Evolutionary conservation across 2,888 invertebrate genomes (phyloP).

Genomic region (Spicauda simplicius): DNA sequence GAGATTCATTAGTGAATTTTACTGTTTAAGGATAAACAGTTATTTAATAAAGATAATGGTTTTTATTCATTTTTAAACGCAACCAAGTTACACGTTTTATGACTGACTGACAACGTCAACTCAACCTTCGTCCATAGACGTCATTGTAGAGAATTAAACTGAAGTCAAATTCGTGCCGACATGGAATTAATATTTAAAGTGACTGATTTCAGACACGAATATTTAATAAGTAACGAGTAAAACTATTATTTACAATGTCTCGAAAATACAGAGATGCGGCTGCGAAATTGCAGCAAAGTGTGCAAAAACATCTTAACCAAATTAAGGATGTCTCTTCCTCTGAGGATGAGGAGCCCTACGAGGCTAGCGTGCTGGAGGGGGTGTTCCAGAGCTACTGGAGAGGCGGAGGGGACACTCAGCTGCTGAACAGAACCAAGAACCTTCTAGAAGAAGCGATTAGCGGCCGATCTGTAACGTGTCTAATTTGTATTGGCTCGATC

Average conservation of each 20-base stretch:
- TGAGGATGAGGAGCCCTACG: conserved; percentile 76
- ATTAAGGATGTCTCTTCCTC: conserved; percentile 77
- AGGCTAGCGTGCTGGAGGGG: conserved; percentile 67
- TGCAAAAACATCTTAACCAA: conserved; percentile 73
- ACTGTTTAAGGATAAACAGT: too few species aligned
- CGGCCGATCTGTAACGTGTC: conserved; percentile 92
- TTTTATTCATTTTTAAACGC: too few species aligned
- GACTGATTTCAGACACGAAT: conserved; percentile 1
- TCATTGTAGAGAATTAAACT: too few species aligned
- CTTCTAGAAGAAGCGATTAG: conserved; percentile 92
- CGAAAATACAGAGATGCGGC: conserved; percentile 74
- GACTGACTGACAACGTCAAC: too few species aligned
- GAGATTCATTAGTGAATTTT: too few species aligned
- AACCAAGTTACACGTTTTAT: too few species aligned
- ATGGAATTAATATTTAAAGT: too few species aligned
- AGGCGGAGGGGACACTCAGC: conserved; percentile 70
- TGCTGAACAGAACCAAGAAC: conserved; percentile 86
- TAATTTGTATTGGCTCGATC: conserved; percentile 95
- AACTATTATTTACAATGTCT: conserved; percentile 56
- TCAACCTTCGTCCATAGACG: too few species aligned
- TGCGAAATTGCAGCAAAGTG: conserved; percentile 75
- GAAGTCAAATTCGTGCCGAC: too few species aligned
- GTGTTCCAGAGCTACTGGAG: conserved; percentile 72
- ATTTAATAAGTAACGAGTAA: neutral
- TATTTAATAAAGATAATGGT: too few species aligned